These are phyloP conservation scores for Lordiphosa andalusiaca DNA, from an alignment of 2,888 invertebrate genomes.

Conservation along the genomic window DNA sequence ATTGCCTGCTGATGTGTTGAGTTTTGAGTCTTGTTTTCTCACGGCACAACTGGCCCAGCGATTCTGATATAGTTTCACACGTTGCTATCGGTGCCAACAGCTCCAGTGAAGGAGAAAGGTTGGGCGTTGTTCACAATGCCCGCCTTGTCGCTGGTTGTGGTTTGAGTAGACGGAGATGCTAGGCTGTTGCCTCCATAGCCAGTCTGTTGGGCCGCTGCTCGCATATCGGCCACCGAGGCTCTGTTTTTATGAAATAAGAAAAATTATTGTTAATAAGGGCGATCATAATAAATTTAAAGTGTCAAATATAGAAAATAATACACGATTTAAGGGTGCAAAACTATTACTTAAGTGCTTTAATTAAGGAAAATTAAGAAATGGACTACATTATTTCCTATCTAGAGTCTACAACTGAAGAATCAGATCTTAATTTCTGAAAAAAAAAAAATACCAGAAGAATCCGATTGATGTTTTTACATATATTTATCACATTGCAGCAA, in stretches of 20 bases:
- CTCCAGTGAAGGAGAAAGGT: conserved; percentile 88
- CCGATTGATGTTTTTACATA: too few relatives aligned
- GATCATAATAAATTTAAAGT: background rate
- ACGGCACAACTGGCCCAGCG: conserved; percentile 48
- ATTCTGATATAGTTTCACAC: conserved; percentile 81
- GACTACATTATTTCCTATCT: conserved; percentile 12
- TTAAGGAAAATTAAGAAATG: background rate
- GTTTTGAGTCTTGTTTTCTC: conserved; percentile 70
- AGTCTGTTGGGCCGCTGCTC: conserved; percentile 82
- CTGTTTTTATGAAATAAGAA: conserved; percentile 80
- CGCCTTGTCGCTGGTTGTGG: conserved; percentile 84
- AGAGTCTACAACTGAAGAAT: background rate
- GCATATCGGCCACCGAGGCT: conserved; percentile 90
- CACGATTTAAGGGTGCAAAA: conserved; percentile 9
- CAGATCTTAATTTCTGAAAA: too few relatives aligned
- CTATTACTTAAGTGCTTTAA: conserved; percentile 8
- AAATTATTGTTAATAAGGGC: background rate
- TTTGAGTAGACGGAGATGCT: conserved; percentile 64
- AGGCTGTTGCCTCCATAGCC: conserved; percentile 67
- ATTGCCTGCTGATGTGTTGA: conserved; percentile 26
- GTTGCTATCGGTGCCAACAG: conserved; percentile 85
- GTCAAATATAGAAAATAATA: conserved; percentile 4
- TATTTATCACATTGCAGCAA: too few relatives aligned
- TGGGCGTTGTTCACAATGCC: conserved; percentile 91
- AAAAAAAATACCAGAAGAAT: too few relatives aligned